A percentile compares a stretch with the other conserved stretches of the same genome.
These are phyloP conservation scores for Calameuta pallipes DNA, from an alignment of 2,888 invertebrate species.

Conservation along the genomic window DNA sequence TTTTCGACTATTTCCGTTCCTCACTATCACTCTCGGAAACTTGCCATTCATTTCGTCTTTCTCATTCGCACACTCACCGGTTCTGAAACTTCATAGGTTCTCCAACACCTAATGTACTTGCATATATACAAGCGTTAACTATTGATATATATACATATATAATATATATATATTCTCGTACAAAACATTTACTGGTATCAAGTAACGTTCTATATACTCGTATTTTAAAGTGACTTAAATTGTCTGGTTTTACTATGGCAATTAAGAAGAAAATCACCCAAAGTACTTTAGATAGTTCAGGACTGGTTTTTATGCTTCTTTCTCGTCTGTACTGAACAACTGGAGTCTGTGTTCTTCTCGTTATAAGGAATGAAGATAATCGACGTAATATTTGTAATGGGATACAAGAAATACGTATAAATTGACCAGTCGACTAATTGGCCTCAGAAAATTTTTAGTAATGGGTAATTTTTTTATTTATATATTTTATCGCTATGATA, in stretches of 20 bases:
- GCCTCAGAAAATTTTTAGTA: background rate
- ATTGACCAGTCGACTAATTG: background rate
- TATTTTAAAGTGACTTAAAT: constrained; percentile 41
- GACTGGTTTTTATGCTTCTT: background rate
- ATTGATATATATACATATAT: background rate
- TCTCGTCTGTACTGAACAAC: background rate
- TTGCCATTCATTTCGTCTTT: constrained; percentile 2
- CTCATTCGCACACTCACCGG: constrained; percentile 7
- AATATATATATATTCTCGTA: constrained; percentile 5
- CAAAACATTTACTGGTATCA: background rate
- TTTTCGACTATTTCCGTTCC: background rate
- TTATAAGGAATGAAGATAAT: background rate
- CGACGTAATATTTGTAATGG: background rate
- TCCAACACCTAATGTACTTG: background rate
- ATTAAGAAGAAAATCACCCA: background rate
- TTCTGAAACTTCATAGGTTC: background rate
- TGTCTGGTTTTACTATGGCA: constrained; percentile 26
- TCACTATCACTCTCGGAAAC: background rate
- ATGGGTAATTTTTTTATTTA: no score
- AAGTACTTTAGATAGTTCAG: background rate
- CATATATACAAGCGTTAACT: background rate
- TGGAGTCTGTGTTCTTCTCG: background rate
- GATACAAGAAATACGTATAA: background rate
- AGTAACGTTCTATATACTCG: constrained; percentile 12
- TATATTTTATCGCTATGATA: no score